Percentiles rank a stretch among this genome's conserved stretches.
phyloP scores from a whole-genome alignment of 2,888 invertebrate genomes.

The Myopa tessellatipennis region DNA sequence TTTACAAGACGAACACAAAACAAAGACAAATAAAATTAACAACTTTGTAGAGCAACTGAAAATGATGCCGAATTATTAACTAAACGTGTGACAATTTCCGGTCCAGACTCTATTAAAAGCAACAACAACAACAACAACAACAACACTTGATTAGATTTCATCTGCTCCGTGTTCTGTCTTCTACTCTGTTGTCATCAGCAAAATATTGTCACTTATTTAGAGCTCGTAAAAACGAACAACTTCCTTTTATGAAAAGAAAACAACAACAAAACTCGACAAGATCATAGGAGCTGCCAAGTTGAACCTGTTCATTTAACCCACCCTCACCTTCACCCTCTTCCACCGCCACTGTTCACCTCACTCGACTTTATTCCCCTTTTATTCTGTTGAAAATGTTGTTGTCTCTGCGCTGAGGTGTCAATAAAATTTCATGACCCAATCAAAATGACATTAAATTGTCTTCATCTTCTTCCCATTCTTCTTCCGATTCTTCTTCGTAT shows the following conservation, averaged over 20 bases:
- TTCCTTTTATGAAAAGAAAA: background rate
- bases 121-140: no score
- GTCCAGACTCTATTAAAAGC: background rate
- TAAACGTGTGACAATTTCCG: constrained; percentile 3
- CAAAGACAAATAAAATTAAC: background rate
- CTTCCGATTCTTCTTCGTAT: background rate
- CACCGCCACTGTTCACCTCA: no score
- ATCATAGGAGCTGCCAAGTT: background rate
- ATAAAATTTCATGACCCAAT: constrained; percentile 57
- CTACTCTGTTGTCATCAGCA: background rate
- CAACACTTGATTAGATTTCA: background rate
- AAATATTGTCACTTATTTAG: background rate
- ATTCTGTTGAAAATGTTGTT: background rate
- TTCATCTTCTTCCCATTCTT: background rate
- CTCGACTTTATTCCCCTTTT: background rate
- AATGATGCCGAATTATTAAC: background rate
- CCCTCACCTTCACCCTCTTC: background rate
- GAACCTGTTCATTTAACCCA: background rate
- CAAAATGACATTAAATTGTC: constrained; percentile 55
- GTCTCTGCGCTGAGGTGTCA: constrained; percentile 35
- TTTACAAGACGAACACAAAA: background rate
- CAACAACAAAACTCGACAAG: background rate
- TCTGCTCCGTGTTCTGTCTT: background rate
- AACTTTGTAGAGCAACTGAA: background rate
- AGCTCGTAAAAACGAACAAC: background rate